phyloP scores from a whole-genome alignment of 1,140 invertebrate genomes.

The Drosophila murphyi region DNA sequence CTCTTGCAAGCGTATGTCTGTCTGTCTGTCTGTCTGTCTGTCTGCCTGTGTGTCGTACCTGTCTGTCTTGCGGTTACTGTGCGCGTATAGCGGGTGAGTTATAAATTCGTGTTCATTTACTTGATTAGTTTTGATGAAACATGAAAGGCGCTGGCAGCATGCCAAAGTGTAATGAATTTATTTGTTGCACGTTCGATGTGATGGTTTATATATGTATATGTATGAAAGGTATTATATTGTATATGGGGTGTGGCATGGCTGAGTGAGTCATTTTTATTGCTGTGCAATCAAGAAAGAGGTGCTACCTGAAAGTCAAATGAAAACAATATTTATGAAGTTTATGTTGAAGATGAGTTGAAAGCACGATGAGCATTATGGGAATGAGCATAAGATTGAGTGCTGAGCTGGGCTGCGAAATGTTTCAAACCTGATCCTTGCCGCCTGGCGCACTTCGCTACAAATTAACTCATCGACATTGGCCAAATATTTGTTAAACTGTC shows the following conservation, averaged over 20 bases:
- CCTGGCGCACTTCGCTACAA: constrained; percentile 65
- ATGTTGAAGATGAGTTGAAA: background rate
- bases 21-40: constrained; percentile 46
- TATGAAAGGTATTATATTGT: background rate
- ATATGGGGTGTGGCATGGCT: constrained; percentile 11
- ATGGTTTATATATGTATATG: background rate
- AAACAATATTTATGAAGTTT: constrained; percentile 7
- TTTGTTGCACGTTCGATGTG: constrained; percentile 27
- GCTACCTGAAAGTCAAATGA: constrained; percentile 9
- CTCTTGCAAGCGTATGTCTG: constrained; percentile 35
- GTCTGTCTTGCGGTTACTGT: constrained; percentile 57
- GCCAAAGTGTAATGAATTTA: constrained; percentile 67
- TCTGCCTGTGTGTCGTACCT: constrained; percentile 32
- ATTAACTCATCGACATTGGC: constrained; percentile 72
- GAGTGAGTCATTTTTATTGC: constrained; percentile 11
- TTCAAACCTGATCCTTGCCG: constrained; percentile 76
- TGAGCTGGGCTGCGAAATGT: background rate
- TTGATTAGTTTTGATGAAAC: constrained; percentile 81
- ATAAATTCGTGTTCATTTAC: constrained; percentile 76
- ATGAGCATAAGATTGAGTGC: constrained; percentile 16
- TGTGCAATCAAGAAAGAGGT: constrained; percentile 1
- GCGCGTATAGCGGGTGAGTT: constrained; percentile 50
- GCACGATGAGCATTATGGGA: background rate
- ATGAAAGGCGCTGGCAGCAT: constrained; percentile 76
- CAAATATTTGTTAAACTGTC: constrained; percentile 70